phyloP scores from a whole-genome alignment of 2,888 invertebrate species.

The Callinectes sapidus region DNA sequence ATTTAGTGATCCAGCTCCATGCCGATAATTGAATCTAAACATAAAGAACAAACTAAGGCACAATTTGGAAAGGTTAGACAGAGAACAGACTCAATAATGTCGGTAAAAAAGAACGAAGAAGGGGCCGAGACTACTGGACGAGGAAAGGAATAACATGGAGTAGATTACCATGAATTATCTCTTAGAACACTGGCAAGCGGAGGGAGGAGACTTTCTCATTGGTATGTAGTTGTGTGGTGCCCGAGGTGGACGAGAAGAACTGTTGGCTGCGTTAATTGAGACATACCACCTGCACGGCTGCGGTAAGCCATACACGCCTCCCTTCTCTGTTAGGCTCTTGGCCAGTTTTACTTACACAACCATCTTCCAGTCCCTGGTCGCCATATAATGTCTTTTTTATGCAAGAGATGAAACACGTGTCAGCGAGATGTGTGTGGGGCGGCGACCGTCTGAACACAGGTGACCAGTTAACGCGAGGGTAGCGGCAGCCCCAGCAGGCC shows the following conservation, averaged over 20 bases:
- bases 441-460: neutral
- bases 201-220: conserved; percentile 31
- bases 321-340: conserved; percentile 21
- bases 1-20: neutral
- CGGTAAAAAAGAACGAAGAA: neutral
- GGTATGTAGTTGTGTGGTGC: conserved; percentile 30
- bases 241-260: conserved; percentile 34
- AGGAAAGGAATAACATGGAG: neutral
- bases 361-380: neutral
- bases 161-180: conserved; percentile 17
- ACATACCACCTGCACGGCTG: conserved; percentile 27
- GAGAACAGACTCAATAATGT: neutral
- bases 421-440: neutral
- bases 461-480: neutral
- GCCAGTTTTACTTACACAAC: conserved; percentile 38
- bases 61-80: neutral
- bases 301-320: conserved; percentile 45
- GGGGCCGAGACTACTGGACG: neutral
- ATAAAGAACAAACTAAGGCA: neutral
- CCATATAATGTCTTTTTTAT: conserved; percentile 27
- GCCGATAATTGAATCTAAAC: neutral
- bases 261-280: conserved; percentile 49
- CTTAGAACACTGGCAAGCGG: conserved; percentile 36
- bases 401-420: conserved; percentile 35
- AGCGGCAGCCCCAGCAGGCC: neutral